Conservation (phyloP, 2,113 vertebrate species). For the Corvus cornix region DNA sequence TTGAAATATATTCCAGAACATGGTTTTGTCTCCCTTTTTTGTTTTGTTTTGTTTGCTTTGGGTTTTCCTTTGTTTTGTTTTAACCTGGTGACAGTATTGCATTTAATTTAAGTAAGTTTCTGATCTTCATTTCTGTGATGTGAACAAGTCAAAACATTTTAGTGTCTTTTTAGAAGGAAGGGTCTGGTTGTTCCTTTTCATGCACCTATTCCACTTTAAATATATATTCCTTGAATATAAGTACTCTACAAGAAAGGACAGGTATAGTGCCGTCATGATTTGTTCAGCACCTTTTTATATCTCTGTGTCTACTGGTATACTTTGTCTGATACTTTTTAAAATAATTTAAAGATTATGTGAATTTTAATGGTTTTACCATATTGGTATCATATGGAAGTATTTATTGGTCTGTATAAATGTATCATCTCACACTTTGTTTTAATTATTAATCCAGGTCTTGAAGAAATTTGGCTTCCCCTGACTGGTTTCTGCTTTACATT, state of each 20-base stretch:
- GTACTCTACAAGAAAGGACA: not conserved
- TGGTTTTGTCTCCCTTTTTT: not conserved
- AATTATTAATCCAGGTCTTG: not conserved
- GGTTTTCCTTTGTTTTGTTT: not conserved
- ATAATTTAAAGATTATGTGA: not conserved
- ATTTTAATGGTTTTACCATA: not conserved
- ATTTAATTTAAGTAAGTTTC: not conserved
- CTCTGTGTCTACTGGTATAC: not conserved
- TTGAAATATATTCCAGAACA: not conserved
- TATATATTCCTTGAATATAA: not conserved
- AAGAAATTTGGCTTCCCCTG: not conserved
- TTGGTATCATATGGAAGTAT: not conserved
- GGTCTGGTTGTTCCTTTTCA: not conserved
- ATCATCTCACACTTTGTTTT: not conserved
- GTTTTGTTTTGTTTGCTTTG: not conserved
- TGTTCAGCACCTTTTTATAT: not conserved
- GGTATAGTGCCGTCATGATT: not conserved
- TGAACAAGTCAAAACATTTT: not conserved
- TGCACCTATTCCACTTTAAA: not conserved
- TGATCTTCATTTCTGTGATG: not conserved
- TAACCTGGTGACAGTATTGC: not conserved
- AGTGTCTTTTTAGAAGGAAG: not conserved
- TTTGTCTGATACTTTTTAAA: not conserved
- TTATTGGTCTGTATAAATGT: not conserved
- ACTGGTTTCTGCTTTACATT: not conserved